Conservation (phyloP, 2,113 vertebrate genomes). For the Orientallactaga bullata region DNA sequence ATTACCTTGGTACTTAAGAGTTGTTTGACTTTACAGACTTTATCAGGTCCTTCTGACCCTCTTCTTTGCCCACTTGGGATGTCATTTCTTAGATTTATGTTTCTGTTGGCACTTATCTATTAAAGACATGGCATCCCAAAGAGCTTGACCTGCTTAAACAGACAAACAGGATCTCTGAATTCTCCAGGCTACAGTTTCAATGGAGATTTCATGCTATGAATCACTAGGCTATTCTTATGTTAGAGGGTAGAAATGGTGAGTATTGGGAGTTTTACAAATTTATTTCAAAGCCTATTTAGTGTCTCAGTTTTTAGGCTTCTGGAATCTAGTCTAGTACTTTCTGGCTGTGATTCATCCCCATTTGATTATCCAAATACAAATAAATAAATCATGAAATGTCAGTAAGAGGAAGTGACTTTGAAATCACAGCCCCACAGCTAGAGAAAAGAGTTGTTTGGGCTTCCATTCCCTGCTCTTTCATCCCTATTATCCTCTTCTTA, state of each 20-base stretch:
- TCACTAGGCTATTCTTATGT: not conserved
- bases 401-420: not conserved
- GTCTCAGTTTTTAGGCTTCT: not conserved
- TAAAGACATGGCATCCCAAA: not conserved
- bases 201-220: slow-evolving; percentile 7
- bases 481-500: not conserved
- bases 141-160: not conserved
- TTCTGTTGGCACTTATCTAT: slow-evolving; percentile 30
- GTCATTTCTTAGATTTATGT: not conserved
- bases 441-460: not conserved
- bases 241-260: not conserved
- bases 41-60: not conserved
- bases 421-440: not conserved
- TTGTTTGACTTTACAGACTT: not conserved
- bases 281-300: not conserved
- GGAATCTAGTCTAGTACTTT: slow-evolving; percentile 18
- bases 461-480: not conserved
- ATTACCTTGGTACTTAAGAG: not conserved
- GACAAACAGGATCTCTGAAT: not conserved
- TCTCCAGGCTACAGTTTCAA: not conserved
- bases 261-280: not conserved
- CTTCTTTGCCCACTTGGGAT: not conserved
- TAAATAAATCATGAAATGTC: slow-evolving; percentile 20
- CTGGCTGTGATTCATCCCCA: not conserved
- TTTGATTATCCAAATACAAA: slow-evolving; percentile 34